Percentiles rank a stretch among this genome's conserved stretches.
Evolutionary conservation across 1,140 invertebrate species (phyloP).

Genomic region (Contarinia nasturtii): DNA sequence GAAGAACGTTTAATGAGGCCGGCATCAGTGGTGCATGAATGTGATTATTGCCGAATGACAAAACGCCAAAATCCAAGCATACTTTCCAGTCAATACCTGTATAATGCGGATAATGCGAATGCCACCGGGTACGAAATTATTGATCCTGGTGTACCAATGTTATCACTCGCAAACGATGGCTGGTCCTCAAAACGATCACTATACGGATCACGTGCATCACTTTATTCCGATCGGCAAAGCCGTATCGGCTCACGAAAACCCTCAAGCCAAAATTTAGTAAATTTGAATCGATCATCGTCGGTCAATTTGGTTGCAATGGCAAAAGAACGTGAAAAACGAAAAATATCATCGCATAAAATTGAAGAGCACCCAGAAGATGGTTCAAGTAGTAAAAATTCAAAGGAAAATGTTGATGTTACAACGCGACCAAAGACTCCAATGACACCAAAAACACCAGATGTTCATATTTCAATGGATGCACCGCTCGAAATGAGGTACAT

Average conservation of each 20-base stretch:
- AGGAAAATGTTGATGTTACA: not conserved
- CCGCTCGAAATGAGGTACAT: not conserved
- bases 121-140: constrained; percentile 41
- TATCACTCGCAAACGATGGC: constrained; percentile 41
- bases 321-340: not conserved
- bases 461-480: not conserved
- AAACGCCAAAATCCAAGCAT: constrained; percentile 24
- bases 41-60: not conserved
- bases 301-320: not conserved
- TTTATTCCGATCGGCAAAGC: constrained; percentile 18
- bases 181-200: constrained; percentile 22
- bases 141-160: constrained; percentile 40
- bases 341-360: not conserved
- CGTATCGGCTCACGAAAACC: not conserved
- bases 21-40: not conserved
- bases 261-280: constrained; percentile 2
- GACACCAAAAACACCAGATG: no score
- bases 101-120: constrained; percentile 38
- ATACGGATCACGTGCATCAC: constrained; percentile 23
- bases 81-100: constrained; percentile 43
- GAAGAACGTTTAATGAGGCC: not conserved
- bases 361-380: not conserved
- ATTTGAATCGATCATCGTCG: not conserved
- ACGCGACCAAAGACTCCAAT: not conserved
- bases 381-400: not conserved